These are phyloP conservation scores for Mimumesa dahlbomi DNA, from an alignment of 2,888 invertebrate species.

Conservation along the genomic window DNA sequence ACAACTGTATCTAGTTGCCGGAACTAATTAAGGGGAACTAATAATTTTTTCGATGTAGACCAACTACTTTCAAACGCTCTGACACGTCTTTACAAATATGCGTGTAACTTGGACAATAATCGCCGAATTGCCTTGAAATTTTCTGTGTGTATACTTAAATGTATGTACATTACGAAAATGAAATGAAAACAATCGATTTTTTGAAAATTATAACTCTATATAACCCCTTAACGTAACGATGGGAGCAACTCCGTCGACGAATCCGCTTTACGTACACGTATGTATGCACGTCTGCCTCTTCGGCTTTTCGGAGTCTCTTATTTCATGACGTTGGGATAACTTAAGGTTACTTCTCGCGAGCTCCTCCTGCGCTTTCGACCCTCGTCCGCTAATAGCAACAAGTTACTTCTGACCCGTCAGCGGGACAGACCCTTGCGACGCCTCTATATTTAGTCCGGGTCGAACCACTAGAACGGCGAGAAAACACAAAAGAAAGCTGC, in stretches of 20 bases:
- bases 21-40: too few species aligned
- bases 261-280: not conserved
- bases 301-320: slow-evolving; percentile 11
- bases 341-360: slow-evolving; percentile 50
- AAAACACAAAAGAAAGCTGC: slow-evolving; percentile 63
- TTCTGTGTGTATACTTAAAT: too few species aligned
- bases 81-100: too few species aligned
- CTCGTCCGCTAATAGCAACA: slow-evolving; percentile 70
- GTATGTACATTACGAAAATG: too few species aligned
- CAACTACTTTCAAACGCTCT: too few species aligned
- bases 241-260: too few species aligned
- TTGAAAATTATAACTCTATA: too few species aligned
- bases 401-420: slow-evolving; percentile 72
- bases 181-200: too few species aligned
- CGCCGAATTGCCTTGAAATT: too few species aligned
- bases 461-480: slow-evolving; percentile 65
- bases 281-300: not conserved
- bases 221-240: not conserved
- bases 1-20: too few species aligned
- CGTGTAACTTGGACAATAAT: too few species aligned
- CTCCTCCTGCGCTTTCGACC: slow-evolving; percentile 59
- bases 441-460: slow-evolving; percentile 65
- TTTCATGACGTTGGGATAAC: slow-evolving; percentile 42
- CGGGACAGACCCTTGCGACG: slow-evolving; percentile 65
- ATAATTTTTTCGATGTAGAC: too few species aligned